phyloP scores from a whole-genome alignment of 2,113 vertebrate genomes.

The Ivindomyrus marchei region DNA sequence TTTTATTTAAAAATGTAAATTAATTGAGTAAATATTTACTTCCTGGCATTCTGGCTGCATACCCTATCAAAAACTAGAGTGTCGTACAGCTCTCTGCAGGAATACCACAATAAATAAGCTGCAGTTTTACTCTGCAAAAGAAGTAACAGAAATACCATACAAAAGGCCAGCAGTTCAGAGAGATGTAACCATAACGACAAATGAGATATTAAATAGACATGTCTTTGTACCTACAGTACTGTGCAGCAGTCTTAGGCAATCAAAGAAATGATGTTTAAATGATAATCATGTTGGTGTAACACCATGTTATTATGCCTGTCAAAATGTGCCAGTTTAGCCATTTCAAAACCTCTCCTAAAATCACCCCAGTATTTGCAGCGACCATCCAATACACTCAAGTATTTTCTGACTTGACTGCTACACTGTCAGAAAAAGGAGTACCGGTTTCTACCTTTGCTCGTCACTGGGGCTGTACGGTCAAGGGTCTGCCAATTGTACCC shows the following conservation, averaged over 20 bases:
- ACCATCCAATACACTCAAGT: neutral
- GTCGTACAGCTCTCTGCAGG: neutral
- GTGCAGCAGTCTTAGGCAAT: neutral
- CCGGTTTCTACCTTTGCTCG: too few species aligned
- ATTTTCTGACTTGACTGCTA: neutral
- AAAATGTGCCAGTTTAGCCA: neutral
- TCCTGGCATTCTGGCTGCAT: neutral
- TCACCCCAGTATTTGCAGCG: neutral
- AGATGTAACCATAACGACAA: neutral
- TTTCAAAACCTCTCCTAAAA: neutral
- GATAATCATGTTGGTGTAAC: neutral
- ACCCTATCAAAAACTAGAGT: neutral
- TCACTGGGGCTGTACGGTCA: too few species aligned
- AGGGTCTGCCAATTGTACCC: too few species aligned
- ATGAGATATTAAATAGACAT: neutral
- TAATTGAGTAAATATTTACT: neutral
- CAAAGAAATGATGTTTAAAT: neutral
- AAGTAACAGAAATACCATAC: neutral
- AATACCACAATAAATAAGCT: neutral
- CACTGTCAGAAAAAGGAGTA: neutral
- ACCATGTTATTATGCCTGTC: neutral
- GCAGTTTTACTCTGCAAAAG: neutral
- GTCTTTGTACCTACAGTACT: neutral
- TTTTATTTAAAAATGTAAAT: neutral
- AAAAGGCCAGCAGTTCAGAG: neutral